phyloP scores from a whole-genome alignment of 2,113 vertebrate genomes.

The Peromyscus californicus region DNA sequence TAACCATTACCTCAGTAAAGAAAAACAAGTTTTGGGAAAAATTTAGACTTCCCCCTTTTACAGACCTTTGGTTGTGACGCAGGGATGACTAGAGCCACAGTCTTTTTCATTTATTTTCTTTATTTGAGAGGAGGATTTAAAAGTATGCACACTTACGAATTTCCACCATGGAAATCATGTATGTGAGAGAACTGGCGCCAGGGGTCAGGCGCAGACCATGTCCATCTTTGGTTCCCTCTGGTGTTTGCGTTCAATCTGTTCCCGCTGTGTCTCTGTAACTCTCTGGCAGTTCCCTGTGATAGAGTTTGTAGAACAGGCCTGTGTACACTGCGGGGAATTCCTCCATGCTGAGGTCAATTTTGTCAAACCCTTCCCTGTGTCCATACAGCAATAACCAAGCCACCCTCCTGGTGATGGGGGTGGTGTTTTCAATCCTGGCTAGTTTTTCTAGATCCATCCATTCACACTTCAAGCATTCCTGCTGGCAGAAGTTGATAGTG shows the following conservation, averaged over 20 bases:
- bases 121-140: slow-evolving; percentile 71
- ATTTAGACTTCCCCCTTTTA: slow-evolving; percentile 38
- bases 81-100: slow-evolving; percentile 62
- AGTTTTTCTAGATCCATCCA: slow-evolving; percentile 93
- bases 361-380: slow-evolving; percentile 90
- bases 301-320: slow-evolving; percentile 94
- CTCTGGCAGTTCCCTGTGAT: slow-evolving; percentile 91
- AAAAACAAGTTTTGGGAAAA: slow-evolving; percentile 56
- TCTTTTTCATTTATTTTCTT: slow-evolving; percentile 79
- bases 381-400: slow-evolving; percentile 93
- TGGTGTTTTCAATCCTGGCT: slow-evolving; percentile 83
- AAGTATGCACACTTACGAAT: slow-evolving; percentile 64
- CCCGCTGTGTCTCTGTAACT: slow-evolving; percentile 76
- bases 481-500: slow-evolving; percentile 92
- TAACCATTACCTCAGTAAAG: slow-evolving; percentile 68
- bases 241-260: slow-evolving; percentile 74
- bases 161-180: slow-evolving; percentile 78
- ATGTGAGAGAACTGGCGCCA: slow-evolving; percentile 58
- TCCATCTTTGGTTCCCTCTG: not conserved
- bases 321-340: slow-evolving; percentile 92
- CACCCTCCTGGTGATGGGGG: slow-evolving; percentile 92
- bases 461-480: slow-evolving; percentile 94
- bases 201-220: not conserved
- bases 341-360: slow-evolving; percentile 92
- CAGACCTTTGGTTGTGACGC: slow-evolving; percentile 25